Evolutionary conservation across 2,888 invertebrate genomes (phyloP).

Genomic region (Maniola hyperantus): DNA sequence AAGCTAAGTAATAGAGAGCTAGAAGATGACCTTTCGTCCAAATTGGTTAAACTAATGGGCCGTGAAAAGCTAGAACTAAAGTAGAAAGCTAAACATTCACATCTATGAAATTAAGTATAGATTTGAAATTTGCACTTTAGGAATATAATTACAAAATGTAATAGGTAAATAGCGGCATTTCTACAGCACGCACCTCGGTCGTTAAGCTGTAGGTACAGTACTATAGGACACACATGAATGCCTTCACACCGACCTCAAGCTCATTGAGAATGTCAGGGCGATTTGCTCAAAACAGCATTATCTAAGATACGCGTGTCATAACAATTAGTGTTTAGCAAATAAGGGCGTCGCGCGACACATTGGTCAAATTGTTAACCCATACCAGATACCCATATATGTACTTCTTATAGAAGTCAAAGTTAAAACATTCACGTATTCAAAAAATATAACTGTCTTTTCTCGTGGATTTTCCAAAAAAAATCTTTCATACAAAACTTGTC

Average conservation of each 20-base stretch:
- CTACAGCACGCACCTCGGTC: slow-evolving; percentile 21
- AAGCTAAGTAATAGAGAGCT: too few species aligned
- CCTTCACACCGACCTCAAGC: slow-evolving; percentile 65
- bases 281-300: slow-evolving; percentile 45
- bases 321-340: slow-evolving; percentile 9
- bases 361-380: background rate
- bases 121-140: background rate
- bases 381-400: too few species aligned
- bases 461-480: too few species aligned
- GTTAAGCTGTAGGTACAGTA: slow-evolving; percentile 25
- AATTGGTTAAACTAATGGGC: too few species aligned
- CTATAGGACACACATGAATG: slow-evolving; percentile 54
- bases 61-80: too few species aligned
- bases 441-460: too few species aligned
- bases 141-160: background rate
- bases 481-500: too few species aligned
- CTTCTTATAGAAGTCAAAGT: too few species aligned
- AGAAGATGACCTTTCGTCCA: too few species aligned
- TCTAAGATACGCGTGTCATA: slow-evolving; percentile 24
- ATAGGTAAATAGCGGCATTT: slow-evolving; percentile 18
- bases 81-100: too few species aligned
- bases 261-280: slow-evolving; percentile 69
- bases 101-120: too few species aligned
- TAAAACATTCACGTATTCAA: too few species aligned
- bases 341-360: background rate